phyloP scores from a whole-genome alignment of 2,797 vertebrate genomes.

The Falco berigora region DNA sequence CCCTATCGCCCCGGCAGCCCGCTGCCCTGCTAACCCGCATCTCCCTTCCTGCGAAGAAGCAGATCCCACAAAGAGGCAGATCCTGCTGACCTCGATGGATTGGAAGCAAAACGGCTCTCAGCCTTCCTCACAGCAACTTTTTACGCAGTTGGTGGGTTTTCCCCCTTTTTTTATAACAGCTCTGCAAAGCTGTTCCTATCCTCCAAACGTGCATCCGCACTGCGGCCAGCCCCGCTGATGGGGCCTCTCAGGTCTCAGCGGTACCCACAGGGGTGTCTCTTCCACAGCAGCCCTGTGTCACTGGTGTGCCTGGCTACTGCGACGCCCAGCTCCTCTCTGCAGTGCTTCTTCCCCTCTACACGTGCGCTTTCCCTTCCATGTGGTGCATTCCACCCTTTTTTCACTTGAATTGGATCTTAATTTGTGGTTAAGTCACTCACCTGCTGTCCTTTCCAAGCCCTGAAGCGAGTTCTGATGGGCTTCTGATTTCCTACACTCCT shows the following conservation, averaged over 20 bases:
- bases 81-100: background rate
- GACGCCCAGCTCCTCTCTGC: background rate
- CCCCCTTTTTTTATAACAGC: fast-evolving
- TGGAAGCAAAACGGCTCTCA: background rate
- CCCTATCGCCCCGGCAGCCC: background rate
- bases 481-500: background rate
- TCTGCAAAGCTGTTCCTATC: background rate
- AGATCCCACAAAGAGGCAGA: too few species aligned
- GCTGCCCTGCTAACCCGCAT: background rate
- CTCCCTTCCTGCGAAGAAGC: background rate
- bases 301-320: background rate
- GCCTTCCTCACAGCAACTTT: background rate
- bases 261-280: background rate
- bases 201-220: background rate
- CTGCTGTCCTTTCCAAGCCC: background rate
- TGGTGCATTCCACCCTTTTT: background rate
- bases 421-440: background rate
- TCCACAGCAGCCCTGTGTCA: fast-evolving
- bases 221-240: fast-evolving
- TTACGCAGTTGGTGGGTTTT: too few species aligned
- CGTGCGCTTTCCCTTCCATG: fast-evolving
- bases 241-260: background rate
- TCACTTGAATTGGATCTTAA: background rate
- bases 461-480: background rate
- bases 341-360: background rate